Conservation (phyloP, 2,888 invertebrate genomes). For the Bimastos eiseni region DNA sequence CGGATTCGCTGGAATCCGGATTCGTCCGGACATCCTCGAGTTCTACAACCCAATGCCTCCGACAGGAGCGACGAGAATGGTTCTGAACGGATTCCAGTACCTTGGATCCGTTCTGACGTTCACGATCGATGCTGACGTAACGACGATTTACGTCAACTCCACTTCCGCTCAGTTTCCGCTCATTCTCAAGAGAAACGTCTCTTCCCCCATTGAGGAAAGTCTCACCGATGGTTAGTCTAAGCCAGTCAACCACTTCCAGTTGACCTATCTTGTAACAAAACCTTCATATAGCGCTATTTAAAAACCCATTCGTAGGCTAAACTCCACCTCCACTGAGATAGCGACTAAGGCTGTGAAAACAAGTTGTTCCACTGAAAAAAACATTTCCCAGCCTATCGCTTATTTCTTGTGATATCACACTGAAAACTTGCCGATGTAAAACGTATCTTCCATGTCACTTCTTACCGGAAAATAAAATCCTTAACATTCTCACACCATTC, state of each 20-base stretch:
- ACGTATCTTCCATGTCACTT: too few species aligned
- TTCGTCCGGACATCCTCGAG: constrained; percentile 47
- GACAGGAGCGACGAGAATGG: constrained; percentile 37
- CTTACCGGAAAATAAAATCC: too few species aligned
- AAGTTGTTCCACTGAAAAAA: too few species aligned
- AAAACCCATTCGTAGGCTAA: too few species aligned
- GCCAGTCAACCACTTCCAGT: background rate
- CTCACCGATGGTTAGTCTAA: constrained; percentile 33
- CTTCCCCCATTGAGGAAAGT: constrained; percentile 33
- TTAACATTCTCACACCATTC: too few species aligned
- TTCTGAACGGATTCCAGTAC: constrained; percentile 42
- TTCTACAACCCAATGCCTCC: constrained; percentile 47
- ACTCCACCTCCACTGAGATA: too few species aligned
- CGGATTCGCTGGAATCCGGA: constrained; percentile 46
- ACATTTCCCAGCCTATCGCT: too few species aligned
- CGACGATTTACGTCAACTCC: constrained; percentile 35
- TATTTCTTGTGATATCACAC: too few species aligned
- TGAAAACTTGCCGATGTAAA: too few species aligned
- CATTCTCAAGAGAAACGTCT: constrained; percentile 40
- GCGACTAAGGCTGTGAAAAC: too few species aligned
- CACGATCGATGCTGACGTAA: constrained; percentile 33
- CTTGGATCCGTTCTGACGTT: constrained; percentile 40
- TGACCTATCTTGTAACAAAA: background rate
- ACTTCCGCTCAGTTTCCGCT: constrained; percentile 35
- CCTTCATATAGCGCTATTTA: background rate